Conservation (phyloP, 2,113 vertebrate species). For the Dunckerocampus dactyliophorus region DNA sequence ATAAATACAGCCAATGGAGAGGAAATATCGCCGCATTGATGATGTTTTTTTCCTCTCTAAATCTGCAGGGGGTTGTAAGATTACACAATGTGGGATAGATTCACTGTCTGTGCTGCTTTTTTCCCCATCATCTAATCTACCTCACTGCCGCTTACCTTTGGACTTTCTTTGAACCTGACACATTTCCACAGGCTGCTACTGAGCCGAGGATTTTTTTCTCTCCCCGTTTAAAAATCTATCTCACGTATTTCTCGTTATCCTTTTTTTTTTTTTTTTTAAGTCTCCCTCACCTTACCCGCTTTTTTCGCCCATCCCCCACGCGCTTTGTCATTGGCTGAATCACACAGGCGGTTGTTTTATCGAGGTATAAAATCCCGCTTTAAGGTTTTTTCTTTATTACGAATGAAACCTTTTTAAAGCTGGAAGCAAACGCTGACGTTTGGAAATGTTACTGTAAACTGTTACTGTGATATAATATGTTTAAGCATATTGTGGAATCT, state of each 20-base stretch:
- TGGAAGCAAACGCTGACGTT: neutral
- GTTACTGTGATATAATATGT: no score
- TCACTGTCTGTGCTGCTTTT: constrained; percentile 11
- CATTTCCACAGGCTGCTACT: constrained; percentile 8
- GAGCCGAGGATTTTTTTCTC: constrained; percentile 8
- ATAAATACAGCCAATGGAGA: constrained; percentile 8
- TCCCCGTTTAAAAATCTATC: neutral
- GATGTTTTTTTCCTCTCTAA: constrained; percentile 1
- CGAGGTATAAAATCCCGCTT: constrained; percentile 39
- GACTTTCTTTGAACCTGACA: constrained; percentile 39
- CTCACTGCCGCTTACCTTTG: constrained; percentile 39
- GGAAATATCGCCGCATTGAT: constrained; percentile 26
- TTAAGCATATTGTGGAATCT: no score
- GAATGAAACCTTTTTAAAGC: constrained; percentile 2
- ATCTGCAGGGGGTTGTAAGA: constrained; percentile 27
- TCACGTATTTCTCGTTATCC: neutral
- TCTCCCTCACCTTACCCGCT: constrained; percentile 2
- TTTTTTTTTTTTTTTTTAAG: constrained; percentile 14
- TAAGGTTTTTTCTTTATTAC: constrained; percentile 7
- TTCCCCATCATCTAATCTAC: constrained; percentile 18
- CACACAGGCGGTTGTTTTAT: constrained; percentile 34
- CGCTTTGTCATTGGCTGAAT: constrained; percentile 29
- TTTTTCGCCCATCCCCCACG: constrained; percentile 14
- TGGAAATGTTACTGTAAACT: no score
- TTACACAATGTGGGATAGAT: constrained; percentile 26